Conservation (phyloP, 2,113 vertebrate genomes). For the Panurus biarmicus region DNA sequence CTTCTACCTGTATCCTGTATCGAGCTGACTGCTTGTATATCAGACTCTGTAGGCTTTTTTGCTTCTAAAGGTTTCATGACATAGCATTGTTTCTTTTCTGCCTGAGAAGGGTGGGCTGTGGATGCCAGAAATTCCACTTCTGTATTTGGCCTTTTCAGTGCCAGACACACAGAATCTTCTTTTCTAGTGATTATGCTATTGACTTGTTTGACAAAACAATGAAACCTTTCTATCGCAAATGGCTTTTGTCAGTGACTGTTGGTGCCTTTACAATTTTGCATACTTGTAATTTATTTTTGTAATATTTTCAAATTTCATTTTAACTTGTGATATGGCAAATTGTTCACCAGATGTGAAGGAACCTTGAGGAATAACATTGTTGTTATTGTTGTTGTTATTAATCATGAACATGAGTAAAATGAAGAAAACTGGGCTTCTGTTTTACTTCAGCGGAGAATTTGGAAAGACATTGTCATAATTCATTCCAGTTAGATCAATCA, state of each 20-base stretch:
- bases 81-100: not conserved
- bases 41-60: not conserved
- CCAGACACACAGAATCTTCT: not conserved
- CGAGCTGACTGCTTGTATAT: not conserved
- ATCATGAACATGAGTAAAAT: slow-evolving; percentile 5
- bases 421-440: slow-evolving; percentile 5
- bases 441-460: slow-evolving; percentile 42
- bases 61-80: not conserved
- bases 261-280: not conserved
- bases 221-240: not conserved
- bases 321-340: not conserved
- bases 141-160: not conserved
- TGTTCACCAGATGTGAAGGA: not conserved
- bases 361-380: slow-evolving; percentile 8
- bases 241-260: not conserved
- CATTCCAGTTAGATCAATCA: slow-evolving; percentile 31
- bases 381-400: slow-evolving; percentile 36
- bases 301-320: not conserved
- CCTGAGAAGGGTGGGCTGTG: not conserved
- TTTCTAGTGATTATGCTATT: not conserved
- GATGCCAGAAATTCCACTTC: not conserved
- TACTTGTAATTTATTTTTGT: not conserved
- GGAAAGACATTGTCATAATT: not conserved
- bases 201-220: not conserved
- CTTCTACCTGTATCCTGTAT: too few species aligned